phyloP scores from a whole-genome alignment of 2,797 vertebrate genomes.

The Hippocampus kuda region DNA sequence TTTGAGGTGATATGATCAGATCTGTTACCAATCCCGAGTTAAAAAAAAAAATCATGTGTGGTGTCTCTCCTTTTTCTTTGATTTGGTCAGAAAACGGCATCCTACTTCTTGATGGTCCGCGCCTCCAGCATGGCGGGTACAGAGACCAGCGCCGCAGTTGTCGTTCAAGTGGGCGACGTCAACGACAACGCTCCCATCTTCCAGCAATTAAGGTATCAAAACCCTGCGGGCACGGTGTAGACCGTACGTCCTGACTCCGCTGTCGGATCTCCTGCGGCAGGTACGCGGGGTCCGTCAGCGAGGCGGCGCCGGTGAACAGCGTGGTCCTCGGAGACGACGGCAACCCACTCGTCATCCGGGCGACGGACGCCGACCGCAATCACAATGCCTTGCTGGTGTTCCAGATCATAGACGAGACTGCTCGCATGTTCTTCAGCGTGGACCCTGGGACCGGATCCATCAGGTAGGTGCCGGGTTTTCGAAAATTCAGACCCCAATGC shows the following conservation, averaged over 20 bases:
- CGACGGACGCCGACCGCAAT: constrained; percentile 81
- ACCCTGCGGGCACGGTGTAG: background rate
- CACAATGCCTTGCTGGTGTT: constrained; percentile 87
- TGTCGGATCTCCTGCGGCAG: constrained; percentile 32
- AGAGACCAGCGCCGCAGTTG: constrained; percentile 73
- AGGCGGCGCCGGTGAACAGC: constrained; percentile 83
- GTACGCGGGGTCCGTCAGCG: constrained; percentile 83
- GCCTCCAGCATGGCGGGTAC: constrained; percentile 86
- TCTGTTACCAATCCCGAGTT: background rate
- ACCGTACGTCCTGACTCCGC: background rate
- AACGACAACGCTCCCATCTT: constrained; percentile 87
- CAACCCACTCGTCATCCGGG: constrained; percentile 81
- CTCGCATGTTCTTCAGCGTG: constrained; percentile 83
- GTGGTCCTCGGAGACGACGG: constrained; percentile 81
- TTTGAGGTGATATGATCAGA: background rate
- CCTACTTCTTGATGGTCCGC: constrained; percentile 73
- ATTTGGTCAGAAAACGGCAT: constrained; percentile 47
- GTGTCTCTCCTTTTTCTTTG: background rate
- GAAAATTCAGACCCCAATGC: background rate
- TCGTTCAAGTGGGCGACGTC: constrained; percentile 81
- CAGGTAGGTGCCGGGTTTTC: constrained; percentile 38
- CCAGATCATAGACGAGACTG: constrained; percentile 81
- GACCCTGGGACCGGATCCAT: constrained; percentile 93
- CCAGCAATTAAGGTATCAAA: constrained; percentile 68
- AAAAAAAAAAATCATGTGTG: too few species aligned